A percentile compares a stretch with the other conserved stretches of the same genome.
Evolutionary conservation across 30 jellyfish, hydroid and myxozoan species (phyloP).

Genomic region (Chironex yamaguchii): DNA sequence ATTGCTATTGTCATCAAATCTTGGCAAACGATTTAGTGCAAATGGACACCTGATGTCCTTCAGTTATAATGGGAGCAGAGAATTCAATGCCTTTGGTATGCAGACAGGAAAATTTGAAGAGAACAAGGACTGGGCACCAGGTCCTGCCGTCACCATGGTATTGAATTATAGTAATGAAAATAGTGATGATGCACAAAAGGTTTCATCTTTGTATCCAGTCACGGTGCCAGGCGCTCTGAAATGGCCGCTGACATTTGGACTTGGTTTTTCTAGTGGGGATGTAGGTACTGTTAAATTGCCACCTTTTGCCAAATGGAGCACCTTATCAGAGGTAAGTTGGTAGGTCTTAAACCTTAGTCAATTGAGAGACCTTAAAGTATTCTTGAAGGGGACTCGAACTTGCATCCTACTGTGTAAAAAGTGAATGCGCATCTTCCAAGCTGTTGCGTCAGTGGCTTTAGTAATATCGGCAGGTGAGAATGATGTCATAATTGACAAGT

Average conservation of each 20-base stretch:
- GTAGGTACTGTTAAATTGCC: not conserved
- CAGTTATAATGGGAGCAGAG: slow-evolving; percentile 69
- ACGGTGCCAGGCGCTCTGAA: slow-evolving; percentile 47
- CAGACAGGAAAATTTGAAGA: slow-evolving; percentile 45
- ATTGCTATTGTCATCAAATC: slow-evolving; percentile 56
- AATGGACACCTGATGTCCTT: slow-evolving; percentile 64
- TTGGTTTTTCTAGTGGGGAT: not conserved
- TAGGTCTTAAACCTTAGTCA: too few relatives aligned
- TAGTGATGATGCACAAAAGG: slow-evolving; percentile 20
- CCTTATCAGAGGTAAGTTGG: too few relatives aligned
- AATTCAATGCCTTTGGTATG: slow-evolving; percentile 67
- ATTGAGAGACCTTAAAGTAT: too few relatives aligned
- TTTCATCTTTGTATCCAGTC: slow-evolving; percentile 57
- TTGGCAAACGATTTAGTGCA: slow-evolving; percentile 68
- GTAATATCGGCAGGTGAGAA: too few relatives aligned
- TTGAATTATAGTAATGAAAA: slow-evolving; percentile 44
- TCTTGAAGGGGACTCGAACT: too few relatives aligned
- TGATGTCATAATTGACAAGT: too few relatives aligned
- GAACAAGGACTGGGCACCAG: slow-evolving; percentile 58
- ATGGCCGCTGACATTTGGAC: not conserved
- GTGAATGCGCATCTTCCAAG: too few relatives aligned
- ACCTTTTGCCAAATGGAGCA: not conserved
- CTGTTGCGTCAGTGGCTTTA: too few relatives aligned
- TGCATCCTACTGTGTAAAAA: too few relatives aligned
- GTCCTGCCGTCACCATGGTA: slow-evolving; percentile 67